Percentiles rank a stretch among this genome's conserved stretches.
Evolutionary conservation across 2,888 invertebrate species (phyloP).

Genomic region (Polyploca ridens): DNA sequence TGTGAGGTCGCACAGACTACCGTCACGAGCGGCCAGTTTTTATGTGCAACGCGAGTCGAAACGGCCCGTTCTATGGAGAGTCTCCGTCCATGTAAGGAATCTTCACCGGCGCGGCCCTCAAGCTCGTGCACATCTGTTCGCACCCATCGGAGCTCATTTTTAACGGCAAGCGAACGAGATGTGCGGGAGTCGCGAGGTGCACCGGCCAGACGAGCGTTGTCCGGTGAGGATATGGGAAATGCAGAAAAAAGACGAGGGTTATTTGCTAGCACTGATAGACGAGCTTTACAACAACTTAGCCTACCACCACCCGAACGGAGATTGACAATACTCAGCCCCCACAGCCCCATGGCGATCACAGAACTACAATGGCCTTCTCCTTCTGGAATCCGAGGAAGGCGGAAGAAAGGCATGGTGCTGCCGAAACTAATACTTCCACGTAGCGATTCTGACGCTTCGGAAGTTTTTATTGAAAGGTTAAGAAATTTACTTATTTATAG

Average conservation of each 20-base stretch:
- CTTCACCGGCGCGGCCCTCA: constrained; percentile 82
- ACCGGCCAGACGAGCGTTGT: constrained; percentile 86
- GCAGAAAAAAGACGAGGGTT: constrained; percentile 88
- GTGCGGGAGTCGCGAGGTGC: constrained; percentile 87
- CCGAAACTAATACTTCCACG: constrained; percentile 90
- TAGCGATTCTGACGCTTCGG: constrained; percentile 89
- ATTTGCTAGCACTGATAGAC: constrained; percentile 87
- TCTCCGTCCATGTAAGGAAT: constrained; percentile 84
- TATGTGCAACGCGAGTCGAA: constrained; percentile 83
- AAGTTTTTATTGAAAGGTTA: constrained; percentile 86
- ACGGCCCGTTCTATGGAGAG: constrained; percentile 90
- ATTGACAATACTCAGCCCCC: constrained; percentile 92
- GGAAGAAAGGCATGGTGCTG: constrained; percentile 89
- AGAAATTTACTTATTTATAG: constrained; percentile 46
- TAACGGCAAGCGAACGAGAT: constrained; percentile 88
- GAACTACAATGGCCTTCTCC: constrained; percentile 87
- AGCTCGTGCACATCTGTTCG: constrained; percentile 79
- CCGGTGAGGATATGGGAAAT: constrained; percentile 85
- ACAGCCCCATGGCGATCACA: constrained; percentile 88
- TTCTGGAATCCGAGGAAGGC: constrained; percentile 84
- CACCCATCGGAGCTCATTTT: constrained; percentile 85
- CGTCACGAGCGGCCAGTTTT: constrained; percentile 79
- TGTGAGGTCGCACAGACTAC: constrained; percentile 83
- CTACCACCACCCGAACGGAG: constrained; percentile 87
- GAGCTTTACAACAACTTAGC: constrained; percentile 87